These are phyloP conservation scores for Aleiodes testaceus DNA, from an alignment of 2,888 invertebrate genomes.

Conservation along the genomic window DNA sequence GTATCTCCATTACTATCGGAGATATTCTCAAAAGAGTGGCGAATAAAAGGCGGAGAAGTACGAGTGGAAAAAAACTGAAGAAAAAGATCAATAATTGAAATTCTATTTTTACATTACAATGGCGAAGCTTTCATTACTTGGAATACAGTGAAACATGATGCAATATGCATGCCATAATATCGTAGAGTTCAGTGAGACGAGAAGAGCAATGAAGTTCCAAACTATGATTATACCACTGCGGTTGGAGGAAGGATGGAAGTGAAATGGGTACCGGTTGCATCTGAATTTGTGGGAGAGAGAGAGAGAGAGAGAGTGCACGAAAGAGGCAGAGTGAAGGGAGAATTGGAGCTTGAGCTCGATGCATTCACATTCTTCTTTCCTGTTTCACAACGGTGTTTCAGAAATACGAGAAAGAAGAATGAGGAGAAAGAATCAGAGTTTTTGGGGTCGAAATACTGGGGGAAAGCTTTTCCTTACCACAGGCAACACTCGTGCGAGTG, in stretches of 20 bases:
- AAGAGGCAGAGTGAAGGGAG: slow-evolving; percentile 34
- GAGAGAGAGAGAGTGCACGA: slow-evolving; percentile 13
- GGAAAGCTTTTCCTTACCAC: not conserved
- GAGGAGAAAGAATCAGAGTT: slow-evolving; percentile 1
- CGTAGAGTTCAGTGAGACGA: slow-evolving; percentile 11
- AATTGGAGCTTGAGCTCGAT: slow-evolving; percentile 25
- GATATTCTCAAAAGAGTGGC: no score
- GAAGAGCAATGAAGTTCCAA: slow-evolving; percentile 27
- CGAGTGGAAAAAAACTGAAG: not conserved
- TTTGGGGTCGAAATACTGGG: not conserved
- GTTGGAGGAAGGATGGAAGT: slow-evolving; percentile 34
- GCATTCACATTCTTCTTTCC: slow-evolving; percentile 34
- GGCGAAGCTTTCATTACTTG: slow-evolving; percentile 8
- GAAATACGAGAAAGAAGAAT: not conserved
- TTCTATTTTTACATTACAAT: not conserved
- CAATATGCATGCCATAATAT: slow-evolving; percentile 24
- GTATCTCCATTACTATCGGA: no score
- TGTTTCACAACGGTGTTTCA: not conserved
- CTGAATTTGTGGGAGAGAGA: slow-evolving; percentile 23
- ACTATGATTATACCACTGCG: slow-evolving; percentile 25
- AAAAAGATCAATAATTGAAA: not conserved
- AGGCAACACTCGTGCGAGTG: slow-evolving; percentile 4
- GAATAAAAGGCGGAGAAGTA: no score
- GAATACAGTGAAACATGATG: slow-evolving; percentile 16
- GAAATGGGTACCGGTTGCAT: slow-evolving; percentile 14